phyloP scores from a whole-genome alignment of 2,888 invertebrate species.

The Monochamus alternatus region DNA sequence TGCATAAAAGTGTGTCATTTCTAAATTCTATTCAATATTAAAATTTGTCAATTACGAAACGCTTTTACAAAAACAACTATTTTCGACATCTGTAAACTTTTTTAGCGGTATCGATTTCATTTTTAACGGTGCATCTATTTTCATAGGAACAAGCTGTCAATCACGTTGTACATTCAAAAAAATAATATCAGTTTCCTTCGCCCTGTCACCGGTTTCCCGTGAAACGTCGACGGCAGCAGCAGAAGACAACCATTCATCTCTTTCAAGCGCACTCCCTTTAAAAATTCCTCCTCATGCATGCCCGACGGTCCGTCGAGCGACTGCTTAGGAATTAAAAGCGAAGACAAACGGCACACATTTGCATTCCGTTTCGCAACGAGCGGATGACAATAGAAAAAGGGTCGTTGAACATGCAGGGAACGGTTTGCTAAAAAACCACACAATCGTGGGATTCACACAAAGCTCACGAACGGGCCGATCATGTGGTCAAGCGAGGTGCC shows the following conservation, averaged over 20 bases:
- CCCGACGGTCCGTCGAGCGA: background rate
- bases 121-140: too few relatives aligned
- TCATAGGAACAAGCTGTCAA: too few relatives aligned
- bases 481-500: conserved; percentile 57
- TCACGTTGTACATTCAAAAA: too few relatives aligned
- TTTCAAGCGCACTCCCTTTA: background rate
- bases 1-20: too few relatives aligned
- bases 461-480: conserved; percentile 50
- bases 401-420: conserved; percentile 26
- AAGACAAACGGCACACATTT: conserved; percentile 26
- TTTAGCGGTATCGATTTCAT: too few relatives aligned
- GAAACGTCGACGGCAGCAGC: background rate
- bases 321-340: conserved; percentile 15
- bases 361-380: conserved; percentile 14
- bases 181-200: too few relatives aligned
- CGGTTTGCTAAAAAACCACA: conserved; percentile 38
- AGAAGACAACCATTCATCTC: background rate
- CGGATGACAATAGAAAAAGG: conserved; percentile 27
- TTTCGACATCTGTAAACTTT: too few relatives aligned
- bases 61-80: too few relatives aligned
- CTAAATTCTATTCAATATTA: too few relatives aligned
- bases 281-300: conserved; percentile 3
- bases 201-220: background rate
- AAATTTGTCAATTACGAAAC: too few relatives aligned
- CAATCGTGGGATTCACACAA: conserved; percentile 58